Conservation (phyloP, 2,797 vertebrate genomes). For the Falco naumanni region DNA sequence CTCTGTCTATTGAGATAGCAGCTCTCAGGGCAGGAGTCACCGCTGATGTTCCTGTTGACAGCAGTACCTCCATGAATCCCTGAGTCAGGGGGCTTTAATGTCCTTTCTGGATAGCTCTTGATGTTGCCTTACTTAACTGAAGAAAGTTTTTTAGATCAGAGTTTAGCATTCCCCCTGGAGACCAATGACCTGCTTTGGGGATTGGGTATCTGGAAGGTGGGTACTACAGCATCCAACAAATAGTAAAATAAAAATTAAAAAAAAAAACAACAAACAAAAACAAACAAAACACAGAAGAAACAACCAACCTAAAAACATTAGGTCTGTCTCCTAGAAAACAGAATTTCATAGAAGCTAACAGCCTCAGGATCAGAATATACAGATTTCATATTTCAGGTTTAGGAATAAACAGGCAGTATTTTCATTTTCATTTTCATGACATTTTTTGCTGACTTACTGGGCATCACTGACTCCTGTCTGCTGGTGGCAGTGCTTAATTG, state of each 20-base stretch:
- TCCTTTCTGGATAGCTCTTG: background rate
- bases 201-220: accelerated
- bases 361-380: background rate
- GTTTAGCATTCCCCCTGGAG: background rate
- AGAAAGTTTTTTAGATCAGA: background rate
- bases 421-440: background rate
- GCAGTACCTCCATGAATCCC: background rate
- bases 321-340: background rate
- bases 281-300: accelerated
- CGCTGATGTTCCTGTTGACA: background rate
- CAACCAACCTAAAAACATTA: background rate
- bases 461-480: background rate
- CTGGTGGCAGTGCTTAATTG: background rate
- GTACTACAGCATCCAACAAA: background rate
- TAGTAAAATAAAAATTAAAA: background rate
- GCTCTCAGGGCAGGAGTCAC: background rate
- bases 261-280: no score
- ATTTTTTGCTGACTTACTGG: background rate
- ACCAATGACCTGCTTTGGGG: accelerated
- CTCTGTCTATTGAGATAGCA: background rate
- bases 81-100: background rate
- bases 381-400: background rate
- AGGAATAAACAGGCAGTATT: background rate
- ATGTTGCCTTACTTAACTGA: background rate
- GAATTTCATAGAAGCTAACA: background rate